phyloP scores from a whole-genome alignment of 2,113 vertebrate species.

The Sphyrna mokarran region DNA sequence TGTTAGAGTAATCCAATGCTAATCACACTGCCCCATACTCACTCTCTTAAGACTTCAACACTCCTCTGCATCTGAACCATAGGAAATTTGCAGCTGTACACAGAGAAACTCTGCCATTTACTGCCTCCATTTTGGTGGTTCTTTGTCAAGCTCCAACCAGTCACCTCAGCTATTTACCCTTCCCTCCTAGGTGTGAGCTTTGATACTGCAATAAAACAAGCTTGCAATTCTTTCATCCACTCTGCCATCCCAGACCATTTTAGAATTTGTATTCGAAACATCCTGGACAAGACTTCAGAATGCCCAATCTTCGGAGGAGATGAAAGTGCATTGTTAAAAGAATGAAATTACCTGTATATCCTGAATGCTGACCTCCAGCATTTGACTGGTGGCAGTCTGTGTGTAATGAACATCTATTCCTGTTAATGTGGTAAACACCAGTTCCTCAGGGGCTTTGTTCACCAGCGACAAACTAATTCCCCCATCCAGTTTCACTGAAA shows the following conservation, averaged over 20 bases:
- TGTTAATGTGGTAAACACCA: slow-evolving; percentile 75
- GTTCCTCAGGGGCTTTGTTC: slow-evolving; percentile 88
- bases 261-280: not conserved
- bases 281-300: not conserved
- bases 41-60: not conserved
- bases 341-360: slow-evolving; percentile 73
- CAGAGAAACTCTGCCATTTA: not conserved
- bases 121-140: not conserved
- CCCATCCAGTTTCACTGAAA: slow-evolving; percentile 79
- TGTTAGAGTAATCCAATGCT: not conserved
- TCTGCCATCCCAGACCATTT: not conserved
- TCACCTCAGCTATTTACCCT: not conserved
- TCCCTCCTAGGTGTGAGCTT: not conserved
- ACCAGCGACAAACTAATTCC: slow-evolving; percentile 88
- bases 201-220: not conserved
- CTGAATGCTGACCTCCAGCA: slow-evolving; percentile 82
- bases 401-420: slow-evolving; percentile 83
- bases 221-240: not conserved
- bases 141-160: not conserved
- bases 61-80: not conserved
- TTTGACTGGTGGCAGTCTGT: slow-evolving; percentile 67
- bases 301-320: not conserved
- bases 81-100: not conserved
- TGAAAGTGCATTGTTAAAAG: not conserved
- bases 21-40: not conserved